Percentiles rank a stretch among this genome's conserved stretches.
Evolutionary conservation across 1,140 invertebrate genomes (phyloP).

Genomic region (Trichonephila clavata): DNA sequence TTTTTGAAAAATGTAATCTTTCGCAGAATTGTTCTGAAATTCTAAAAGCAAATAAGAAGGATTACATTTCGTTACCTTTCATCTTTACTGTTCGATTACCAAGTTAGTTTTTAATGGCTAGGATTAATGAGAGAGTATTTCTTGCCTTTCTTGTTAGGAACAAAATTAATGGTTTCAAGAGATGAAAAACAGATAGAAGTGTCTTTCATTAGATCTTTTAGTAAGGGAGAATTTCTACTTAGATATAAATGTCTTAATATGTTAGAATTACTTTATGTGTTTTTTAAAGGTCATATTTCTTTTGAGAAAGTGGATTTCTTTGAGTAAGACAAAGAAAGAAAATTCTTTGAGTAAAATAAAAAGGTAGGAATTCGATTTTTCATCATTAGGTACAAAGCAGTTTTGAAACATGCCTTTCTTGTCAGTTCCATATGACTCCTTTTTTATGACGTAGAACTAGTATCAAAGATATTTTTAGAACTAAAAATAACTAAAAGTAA

Average conservation of each 20-base stretch:
- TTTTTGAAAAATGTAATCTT: neutral
- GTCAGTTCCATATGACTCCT: neutral
- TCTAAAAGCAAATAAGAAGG: conserved; percentile 41
- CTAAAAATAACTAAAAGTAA: too few species aligned
- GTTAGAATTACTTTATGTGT: neutral
- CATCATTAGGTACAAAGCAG: neutral
- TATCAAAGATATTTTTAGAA: too few species aligned
- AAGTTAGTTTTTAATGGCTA: conserved; percentile 35
- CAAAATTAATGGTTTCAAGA: conserved; percentile 10
- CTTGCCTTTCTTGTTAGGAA: conserved; percentile 25
- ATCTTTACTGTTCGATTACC: conserved; percentile 38
- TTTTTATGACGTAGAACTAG: too few species aligned
- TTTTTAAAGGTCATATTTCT: neutral
- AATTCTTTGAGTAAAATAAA: neutral
- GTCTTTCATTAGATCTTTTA: conserved; percentile 12
- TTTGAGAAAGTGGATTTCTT: neutral
- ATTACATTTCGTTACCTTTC: conserved; percentile 30
- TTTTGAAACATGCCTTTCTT: neutral
- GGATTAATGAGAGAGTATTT: conserved; percentile 35
- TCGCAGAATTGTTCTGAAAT: conserved; percentile 5
- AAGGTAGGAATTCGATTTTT: neutral
- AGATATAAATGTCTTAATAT: neutral
- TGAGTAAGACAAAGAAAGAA: neutral
- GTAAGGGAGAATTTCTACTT: neutral
- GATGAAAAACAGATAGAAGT: conserved; percentile 24